Evolutionary conservation across 1,140 invertebrate species (phyloP), one percentile per base, ranked within the genome.

Genomic region (Stegodyphus mimosarum): DNA sequence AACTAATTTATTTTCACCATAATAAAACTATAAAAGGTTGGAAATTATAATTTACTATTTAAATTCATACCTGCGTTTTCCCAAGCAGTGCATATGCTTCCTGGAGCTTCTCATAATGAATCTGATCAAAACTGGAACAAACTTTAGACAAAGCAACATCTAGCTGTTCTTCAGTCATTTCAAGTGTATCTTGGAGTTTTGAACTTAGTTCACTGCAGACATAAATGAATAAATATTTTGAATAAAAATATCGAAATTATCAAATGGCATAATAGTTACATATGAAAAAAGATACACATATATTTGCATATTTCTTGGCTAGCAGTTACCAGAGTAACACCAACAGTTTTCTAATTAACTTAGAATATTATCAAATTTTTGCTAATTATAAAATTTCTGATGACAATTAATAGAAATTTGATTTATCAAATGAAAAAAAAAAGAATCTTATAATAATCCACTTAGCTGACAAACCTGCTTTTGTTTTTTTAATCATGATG

Each of bases 181-280:
- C 95, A 71, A 99, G 91, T 0, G 96, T 98, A 89, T 98, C 97
- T 90, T 98, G 95, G 0, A 99, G 90, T 89, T 98, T 96, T 87
- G 93, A 93, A 69, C 93, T 94, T n/a, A 98, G 90, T 76, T 96
- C 95, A 75, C 95, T 94, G 64, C 69, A 88, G 48, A 48, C 78
- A 7, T n/a, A 73, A 52, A 17, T 53, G 9, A 33, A 67, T 17
- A n/a, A 67, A 67, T n/a, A 15, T 15, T 50, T 17, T 33, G 48
- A 86, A 63, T 6, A 9, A 2, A 15, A 60, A 60, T 60, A 33
- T 33, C 33, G 3, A 33, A 33, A 3, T 33, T 3, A 33, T 33
- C 33, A 33, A 33, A 33, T 33, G 33, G 33, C 33, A 33, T 33
- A 33, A 33, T 33, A 33, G 1, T 33, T 33, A 3, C 33, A 33